These are phyloP conservation scores for Hirtodrosophila cameraria DNA, from an alignment of 2,888 invertebrate genomes.

Conservation along the genomic window DNA sequence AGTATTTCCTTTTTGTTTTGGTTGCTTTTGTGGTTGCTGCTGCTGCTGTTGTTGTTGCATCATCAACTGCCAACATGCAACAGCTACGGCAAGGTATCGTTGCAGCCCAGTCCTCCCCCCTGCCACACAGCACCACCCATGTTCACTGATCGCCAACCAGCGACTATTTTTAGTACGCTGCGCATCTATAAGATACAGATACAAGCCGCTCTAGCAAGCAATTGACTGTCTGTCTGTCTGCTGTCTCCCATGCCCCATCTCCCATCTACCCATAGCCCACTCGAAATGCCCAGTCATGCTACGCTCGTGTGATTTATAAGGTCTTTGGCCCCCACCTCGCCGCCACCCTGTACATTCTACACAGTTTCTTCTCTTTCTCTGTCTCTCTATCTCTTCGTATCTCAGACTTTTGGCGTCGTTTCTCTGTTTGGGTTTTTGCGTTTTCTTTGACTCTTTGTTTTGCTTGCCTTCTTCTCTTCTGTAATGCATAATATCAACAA, in stretches of 20 bases:
- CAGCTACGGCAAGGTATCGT: constrained; percentile 48
- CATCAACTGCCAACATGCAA: constrained; percentile 62
- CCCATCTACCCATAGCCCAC: constrained; percentile 36
- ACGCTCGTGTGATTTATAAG: constrained; percentile 80
- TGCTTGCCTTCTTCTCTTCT: constrained; percentile 64
- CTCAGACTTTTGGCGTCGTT: constrained; percentile 23
- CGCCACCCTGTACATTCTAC: constrained; percentile 16
- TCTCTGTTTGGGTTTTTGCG: constrained; percentile 49
- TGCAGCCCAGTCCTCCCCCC: constrained; percentile 1
- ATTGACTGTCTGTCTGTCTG: constrained; percentile 6
- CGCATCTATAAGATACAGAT: constrained; percentile 50
- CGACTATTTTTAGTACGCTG: constrained; percentile 67
- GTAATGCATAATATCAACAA: constrained; percentile 39
- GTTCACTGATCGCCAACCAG: constrained; percentile 38
- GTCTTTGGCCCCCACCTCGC: constrained; percentile 66
- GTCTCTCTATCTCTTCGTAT: constrained; percentile 21
- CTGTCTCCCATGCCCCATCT: not conserved
- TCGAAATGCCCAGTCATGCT: constrained; percentile 74
- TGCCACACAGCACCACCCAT: not conserved
- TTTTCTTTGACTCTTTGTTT: constrained; percentile 65
- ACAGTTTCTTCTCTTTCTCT: constrained; percentile 20
- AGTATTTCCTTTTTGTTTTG: constrained; percentile 34
- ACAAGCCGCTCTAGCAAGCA: constrained; percentile 9
- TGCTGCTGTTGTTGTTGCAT: constrained; percentile 62
- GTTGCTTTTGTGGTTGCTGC: constrained; percentile 17